These are phyloP conservation scores for Caradrina clavipalpis DNA, from an alignment of 2,888 invertebrate species.

Conservation along the genomic window DNA sequence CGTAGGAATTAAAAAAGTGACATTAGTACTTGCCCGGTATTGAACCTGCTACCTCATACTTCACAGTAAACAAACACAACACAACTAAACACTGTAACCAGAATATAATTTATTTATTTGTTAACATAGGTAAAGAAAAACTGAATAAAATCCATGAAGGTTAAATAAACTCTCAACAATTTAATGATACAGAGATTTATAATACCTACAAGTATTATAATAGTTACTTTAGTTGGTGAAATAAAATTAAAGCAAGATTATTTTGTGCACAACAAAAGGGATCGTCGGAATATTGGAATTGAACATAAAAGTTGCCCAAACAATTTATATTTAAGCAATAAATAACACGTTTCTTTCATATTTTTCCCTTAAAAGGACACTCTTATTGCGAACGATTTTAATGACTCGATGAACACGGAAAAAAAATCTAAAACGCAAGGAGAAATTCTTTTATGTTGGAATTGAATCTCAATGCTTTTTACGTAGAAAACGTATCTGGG, in stretches of 20 bases:
- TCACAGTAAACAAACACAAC: too few species aligned
- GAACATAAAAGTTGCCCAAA: constrained; percentile 39
- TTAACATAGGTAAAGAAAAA: too few species aligned
- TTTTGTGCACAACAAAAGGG: background rate
- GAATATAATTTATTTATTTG: too few species aligned
- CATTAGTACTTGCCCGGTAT: too few species aligned
- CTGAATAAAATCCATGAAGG: too few species aligned
- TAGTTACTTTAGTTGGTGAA: background rate
- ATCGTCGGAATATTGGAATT: constrained; percentile 7
- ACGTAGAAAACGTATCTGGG: constrained; percentile 43
- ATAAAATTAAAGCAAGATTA: background rate
- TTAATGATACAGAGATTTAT: background rate
- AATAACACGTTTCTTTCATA: constrained; percentile 55
- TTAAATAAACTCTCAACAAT: too few species aligned
- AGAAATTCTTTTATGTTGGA: constrained; percentile 50
- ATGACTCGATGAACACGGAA: constrained; percentile 55
- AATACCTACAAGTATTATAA: background rate
- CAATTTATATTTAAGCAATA: constrained; percentile 55
- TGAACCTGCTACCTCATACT: too few species aligned
- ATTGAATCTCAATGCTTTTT: constrained; percentile 52
- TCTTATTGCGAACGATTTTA: constrained; percentile 57
- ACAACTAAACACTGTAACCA: too few species aligned
- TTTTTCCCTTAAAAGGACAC: constrained; percentile 51
- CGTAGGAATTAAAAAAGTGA: too few species aligned
- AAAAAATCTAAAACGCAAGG: constrained; percentile 39